Base-by-base conservation (phyloP, 1,140 invertebrate genomes). In the Heliconius melpomene region DNA sequence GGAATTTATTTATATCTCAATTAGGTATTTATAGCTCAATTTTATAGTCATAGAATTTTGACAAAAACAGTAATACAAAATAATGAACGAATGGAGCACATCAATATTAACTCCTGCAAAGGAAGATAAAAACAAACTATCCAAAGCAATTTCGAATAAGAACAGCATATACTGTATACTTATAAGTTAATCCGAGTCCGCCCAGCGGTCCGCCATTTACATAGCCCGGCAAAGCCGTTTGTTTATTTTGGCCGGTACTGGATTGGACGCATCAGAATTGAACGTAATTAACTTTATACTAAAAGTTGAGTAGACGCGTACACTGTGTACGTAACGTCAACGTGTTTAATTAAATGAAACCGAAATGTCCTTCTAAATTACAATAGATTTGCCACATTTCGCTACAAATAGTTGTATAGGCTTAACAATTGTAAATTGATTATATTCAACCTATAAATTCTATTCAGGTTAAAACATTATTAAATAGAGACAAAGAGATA, bases 201-300 rank as follows among this genome's bases (percentile, higher is more conserved):
- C 52, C 72, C 77, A 77, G 77, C 74, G 79, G 77, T 50, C 74
- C 79, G 73, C 77, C 82, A 83, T 85, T 83, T 82, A 83, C 84
- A 85, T 80, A 85, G 79, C 72, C 72, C 57, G 77, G 82, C 79
- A 85, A 86, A 87, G 79, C 83, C 83, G 82, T 79, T 74, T 87
- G 87, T 88, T 89, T 88, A 81, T 84, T 87, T 84, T 81, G 80
- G 74, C 72, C 79, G 86, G 80, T 82, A 81, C 79, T 75, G 73
- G 72, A 85, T 79, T 82, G 78, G 76, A 66, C 82, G 79, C 80
- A 84, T 84, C 79, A 36, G 81, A 85, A 82, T 84, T 85, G 82
- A 77, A 80, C 83, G 72, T 88, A 88, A 91, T 88, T 90, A 88
- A 88, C 86, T 90, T 90, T 87, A 87, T 84, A 83, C 85, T 88